Percentiles rank a stretch among this genome's conserved stretches.
phyloP scores from a whole-genome alignment of 2,888 invertebrate species.

The Cephus pulcher region DNA sequence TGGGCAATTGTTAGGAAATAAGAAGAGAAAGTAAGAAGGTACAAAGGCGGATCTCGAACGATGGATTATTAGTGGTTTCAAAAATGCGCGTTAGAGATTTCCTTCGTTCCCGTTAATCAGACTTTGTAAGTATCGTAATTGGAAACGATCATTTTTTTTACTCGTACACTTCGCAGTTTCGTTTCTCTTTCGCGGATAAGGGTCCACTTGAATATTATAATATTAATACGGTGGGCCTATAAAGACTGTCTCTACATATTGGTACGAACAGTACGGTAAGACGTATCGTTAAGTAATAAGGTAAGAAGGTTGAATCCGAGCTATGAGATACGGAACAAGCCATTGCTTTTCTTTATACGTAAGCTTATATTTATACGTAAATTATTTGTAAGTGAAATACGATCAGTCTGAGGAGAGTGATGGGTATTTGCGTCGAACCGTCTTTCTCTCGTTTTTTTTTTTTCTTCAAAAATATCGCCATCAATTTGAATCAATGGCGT shows the following conservation, averaged over 20 bases:
- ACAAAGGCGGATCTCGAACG: background rate
- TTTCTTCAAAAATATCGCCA: background rate
- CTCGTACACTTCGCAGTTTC: background rate
- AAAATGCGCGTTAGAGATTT: background rate
- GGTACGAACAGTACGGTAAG: background rate
- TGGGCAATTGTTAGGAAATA: background rate
- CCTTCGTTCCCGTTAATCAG: background rate
- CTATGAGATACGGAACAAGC: slow-evolving; percentile 28
- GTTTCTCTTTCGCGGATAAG: background rate
- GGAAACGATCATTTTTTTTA: background rate
- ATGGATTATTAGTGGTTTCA: background rate
- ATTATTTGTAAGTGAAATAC: slow-evolving; percentile 2
- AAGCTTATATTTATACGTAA: slow-evolving; percentile 5
- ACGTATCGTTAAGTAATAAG: slow-evolving; percentile 8
- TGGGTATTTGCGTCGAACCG: background rate
- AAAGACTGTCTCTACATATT: background rate
- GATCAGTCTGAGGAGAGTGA: slow-evolving; percentile 19
- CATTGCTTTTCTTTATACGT: slow-evolving; percentile 29
- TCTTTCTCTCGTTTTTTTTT: background rate
- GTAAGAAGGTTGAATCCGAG: slow-evolving; percentile 20
- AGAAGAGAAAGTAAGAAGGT: background rate
- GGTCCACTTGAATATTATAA: background rate
- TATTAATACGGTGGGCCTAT: background rate
- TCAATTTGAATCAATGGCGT: background rate
- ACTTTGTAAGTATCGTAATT: background rate